phyloP scores from a whole-genome alignment of 2,113 vertebrate species.

The Neolamprologus longior region DNA sequence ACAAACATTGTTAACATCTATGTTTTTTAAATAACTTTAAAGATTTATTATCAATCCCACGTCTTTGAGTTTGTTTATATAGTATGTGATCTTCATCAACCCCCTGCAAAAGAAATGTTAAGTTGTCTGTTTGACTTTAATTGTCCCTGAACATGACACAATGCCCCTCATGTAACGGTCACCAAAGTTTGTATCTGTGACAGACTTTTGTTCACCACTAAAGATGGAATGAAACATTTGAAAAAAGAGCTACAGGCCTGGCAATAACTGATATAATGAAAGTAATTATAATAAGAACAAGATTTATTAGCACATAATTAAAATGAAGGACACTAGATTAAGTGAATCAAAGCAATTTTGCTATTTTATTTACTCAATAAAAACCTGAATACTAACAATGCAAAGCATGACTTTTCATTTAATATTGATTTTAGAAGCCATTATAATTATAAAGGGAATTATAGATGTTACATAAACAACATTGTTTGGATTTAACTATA shows the following conservation, averaged over 20 bases:
- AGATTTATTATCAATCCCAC: accelerated
- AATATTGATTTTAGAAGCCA: not conserved
- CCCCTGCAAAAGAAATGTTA: not conserved
- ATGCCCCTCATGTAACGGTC: not conserved
- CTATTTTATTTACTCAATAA: not conserved
- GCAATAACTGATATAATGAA: not conserved
- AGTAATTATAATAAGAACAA: not conserved
- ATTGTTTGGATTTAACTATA: not conserved
- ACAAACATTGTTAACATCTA: not conserved
- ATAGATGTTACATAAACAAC: not conserved
- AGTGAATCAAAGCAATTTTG: not conserved
- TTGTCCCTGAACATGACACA: accelerated
- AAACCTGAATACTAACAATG: not conserved
- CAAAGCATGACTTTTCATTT: not conserved
- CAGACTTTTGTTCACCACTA: not conserved
- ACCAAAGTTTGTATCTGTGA: accelerated
- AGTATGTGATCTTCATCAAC: not conserved
- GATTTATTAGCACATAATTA: not conserved
- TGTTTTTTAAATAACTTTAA: not conserved
- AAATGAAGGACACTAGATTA: not conserved
- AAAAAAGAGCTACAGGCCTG: not conserved
- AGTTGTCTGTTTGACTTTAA: not conserved
- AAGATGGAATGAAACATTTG: accelerated
- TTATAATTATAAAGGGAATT: not conserved
- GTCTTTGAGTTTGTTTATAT: not conserved